Base-by-base conservation (phyloP, 2,888 invertebrate genomes). In the Cyaniris semiargus region DNA sequence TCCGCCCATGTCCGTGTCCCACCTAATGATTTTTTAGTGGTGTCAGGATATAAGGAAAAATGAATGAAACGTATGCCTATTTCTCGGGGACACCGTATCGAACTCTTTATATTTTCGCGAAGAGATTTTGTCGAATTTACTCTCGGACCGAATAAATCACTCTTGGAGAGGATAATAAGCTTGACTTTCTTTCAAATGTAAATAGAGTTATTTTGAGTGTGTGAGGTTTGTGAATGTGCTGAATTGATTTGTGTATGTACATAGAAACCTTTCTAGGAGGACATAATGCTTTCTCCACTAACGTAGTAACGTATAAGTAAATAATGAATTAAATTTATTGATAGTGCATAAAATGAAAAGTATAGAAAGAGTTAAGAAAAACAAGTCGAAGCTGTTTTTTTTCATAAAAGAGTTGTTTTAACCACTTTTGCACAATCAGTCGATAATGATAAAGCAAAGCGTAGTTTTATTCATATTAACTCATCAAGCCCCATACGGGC, bases 31-130 rank as follows among this genome's bases (percentile, higher is more conserved):
- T 86, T 86, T 84, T 84, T 86, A 86, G 82, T 83, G 81, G 85
- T 86, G 86, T 85, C 86, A 85, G 79, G 79, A 81, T 81, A 81
- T 81, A 82, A 84, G 83, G 83, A 85, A 86, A 87, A 88, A 86
- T 85, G 81, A 78, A 80, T 79, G 81, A 81, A 83, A 82, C 80
- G 80, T 83, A 83, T 81, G 84, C 80, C 81, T 79, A 78, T 82
- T 83, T 78, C 81, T 77, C 70, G 70, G 81, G 81, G 81, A 79
- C 79, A 81, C 80, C 78, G 81, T 81, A 80, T 74, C 74, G 53
- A 74, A 74, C 53, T 74, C 74, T 74, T 76, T 78, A 79, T 80
- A 78, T 80, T 80, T 80, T 75, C 75, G 76, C 75, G 66, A 71
- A 74, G 77, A 80, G 76, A 79, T 78, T 79, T 79, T 78, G 77